phyloP scores from a whole-genome alignment of 2,888 invertebrate genomes.

The Caenorhabditis sulstoni region DNA sequence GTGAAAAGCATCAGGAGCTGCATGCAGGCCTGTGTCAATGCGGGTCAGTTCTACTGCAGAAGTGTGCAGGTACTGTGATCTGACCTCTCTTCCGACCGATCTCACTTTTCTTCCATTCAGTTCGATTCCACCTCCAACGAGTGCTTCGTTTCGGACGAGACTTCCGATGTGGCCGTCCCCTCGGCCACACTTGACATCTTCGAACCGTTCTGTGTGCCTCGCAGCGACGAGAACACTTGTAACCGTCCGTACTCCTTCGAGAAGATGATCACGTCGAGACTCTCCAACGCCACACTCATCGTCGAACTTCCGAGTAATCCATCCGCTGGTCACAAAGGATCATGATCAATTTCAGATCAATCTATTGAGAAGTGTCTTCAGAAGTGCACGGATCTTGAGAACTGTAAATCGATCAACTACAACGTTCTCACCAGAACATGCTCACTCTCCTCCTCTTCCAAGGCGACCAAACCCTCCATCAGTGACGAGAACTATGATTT shows the following conservation, averaged over 20 bases:
- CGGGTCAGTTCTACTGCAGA: constrained; percentile 72
- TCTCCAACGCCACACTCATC: constrained; percentile 36
- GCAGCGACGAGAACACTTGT: constrained; percentile 67
- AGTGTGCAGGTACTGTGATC: constrained; percentile 60
- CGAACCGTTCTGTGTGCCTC: constrained; percentile 77
- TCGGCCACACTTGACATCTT: constrained; percentile 73
- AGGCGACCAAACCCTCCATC: constrained; percentile 14
- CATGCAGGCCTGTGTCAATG: constrained; percentile 75
- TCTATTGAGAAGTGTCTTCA: constrained; percentile 67
- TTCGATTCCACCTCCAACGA: constrained; percentile 71
- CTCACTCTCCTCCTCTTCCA: constrained; percentile 42
- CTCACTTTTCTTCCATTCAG: constrained; percentile 62
- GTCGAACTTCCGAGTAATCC: constrained; percentile 37
- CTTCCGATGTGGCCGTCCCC: constrained; percentile 69
- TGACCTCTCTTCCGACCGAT: constrained; percentile 1
- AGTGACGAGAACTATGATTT: constrained; percentile 71
- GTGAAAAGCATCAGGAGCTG: constrained; percentile 71
- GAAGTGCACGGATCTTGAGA: constrained; percentile 60
- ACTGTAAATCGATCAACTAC: constrained; percentile 73
- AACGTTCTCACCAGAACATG: constrained; percentile 60
- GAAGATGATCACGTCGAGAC: constrained; percentile 63
- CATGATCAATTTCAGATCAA: constrained; percentile 40
- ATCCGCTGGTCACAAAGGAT: too few species aligned
- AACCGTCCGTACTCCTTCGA: constrained; percentile 71
- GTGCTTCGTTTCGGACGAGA: constrained; percentile 75